A percentile compares a stretch with the other conserved stretches of the same genome.
Conservation (phyloP, 2,113 vertebrate genomes). For the Mellivora capensis region DNA sequence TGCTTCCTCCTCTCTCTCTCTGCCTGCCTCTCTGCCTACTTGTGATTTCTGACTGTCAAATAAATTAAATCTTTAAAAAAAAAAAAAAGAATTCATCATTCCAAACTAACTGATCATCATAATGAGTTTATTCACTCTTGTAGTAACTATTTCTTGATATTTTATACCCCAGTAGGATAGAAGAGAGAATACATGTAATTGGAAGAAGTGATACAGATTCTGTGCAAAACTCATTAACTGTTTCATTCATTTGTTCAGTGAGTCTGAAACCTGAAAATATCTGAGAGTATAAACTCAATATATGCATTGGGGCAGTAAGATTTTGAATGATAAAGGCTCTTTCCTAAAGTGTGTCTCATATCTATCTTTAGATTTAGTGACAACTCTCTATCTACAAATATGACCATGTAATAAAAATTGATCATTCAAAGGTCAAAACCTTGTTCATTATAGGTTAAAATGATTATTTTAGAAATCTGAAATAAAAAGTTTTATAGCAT, state of each 20-base stretch:
- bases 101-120: neutral
- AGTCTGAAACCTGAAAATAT: neutral
- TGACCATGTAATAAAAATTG: neutral
- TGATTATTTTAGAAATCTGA: conserved; percentile 22
- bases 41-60: too few relatives aligned
- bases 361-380: neutral
- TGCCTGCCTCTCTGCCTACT: too few relatives aligned
- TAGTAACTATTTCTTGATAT: neutral
- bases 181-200: neutral
- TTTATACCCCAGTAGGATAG: neutral
- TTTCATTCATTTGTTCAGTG: neutral
- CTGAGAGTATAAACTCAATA: neutral
- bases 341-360: neutral
- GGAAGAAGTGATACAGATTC: neutral
- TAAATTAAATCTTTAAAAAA: too few relatives aligned
- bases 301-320: neutral
- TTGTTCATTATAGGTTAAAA: neutral
- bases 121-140: neutral
- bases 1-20: too few relatives aligned
- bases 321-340: neutral
- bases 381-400: neutral
- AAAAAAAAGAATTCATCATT: neutral
- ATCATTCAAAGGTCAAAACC: neutral
- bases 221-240: neutral
- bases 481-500: neutral